These are phyloP conservation scores for Bradypus variegatus DNA, from an alignment of 2,797 vertebrate genomes.

Conservation along the genomic window DNA sequence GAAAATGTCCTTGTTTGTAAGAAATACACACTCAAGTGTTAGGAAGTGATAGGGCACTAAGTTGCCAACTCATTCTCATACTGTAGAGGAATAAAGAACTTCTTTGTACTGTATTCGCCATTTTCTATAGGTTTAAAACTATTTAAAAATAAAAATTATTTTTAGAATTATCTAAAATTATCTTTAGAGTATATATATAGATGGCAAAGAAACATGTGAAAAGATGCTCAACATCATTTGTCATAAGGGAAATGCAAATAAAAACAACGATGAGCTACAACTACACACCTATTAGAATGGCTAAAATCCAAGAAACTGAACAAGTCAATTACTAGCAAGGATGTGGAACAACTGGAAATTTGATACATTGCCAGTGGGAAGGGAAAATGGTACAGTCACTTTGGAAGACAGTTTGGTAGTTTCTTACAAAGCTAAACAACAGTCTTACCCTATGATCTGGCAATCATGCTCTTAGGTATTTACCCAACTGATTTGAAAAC, in stretches of 20 bases:
- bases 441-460: not conserved
- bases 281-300: not conserved
- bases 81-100: not conserved
- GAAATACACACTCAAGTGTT: not conserved
- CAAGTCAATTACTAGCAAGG: not conserved
- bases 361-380: not conserved
- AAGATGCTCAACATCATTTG: not conserved
- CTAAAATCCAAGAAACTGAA: not conserved
- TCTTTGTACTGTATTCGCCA: not conserved
- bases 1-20: not conserved
- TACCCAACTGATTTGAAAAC: not conserved
- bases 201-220: not conserved
- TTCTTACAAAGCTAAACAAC: not conserved
- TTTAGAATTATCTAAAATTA: not conserved
- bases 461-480: not conserved
- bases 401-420: not conserved
- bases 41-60: not conserved
- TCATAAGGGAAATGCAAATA: not conserved
- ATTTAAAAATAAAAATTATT: constrained; percentile 7
- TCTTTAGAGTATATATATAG: not conserved
- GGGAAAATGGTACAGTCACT: not conserved
- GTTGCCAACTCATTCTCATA: not conserved
- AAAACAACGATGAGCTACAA: not conserved
- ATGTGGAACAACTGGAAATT: not conserved
- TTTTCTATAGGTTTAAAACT: not conserved